phyloP scores from a whole-genome alignment of 2,797 vertebrate species.

The Alcedo atthis region DNA sequence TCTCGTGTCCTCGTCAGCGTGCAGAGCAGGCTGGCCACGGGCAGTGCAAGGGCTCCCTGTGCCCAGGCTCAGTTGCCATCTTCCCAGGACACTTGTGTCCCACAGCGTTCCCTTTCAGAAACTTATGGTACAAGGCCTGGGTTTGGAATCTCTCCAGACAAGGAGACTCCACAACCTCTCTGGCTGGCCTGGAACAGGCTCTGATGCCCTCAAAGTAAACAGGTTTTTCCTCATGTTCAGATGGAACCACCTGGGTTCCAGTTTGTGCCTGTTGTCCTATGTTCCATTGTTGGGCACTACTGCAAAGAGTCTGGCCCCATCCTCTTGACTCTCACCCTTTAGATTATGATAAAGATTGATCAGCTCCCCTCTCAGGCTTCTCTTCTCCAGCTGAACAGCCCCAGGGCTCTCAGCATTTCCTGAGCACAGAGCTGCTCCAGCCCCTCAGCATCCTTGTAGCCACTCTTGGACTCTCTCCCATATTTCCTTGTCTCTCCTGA shows the following conservation, averaged over 20 bases:
- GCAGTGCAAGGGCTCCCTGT: neutral
- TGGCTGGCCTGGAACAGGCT: neutral
- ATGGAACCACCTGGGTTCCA: neutral
- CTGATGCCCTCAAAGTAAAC: neutral
- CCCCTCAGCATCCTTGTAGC: too few species aligned
- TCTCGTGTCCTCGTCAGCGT: neutral
- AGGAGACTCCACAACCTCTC: neutral
- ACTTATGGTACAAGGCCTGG: too few species aligned
- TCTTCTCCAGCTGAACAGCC: too few species aligned
- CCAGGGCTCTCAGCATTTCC: too few species aligned
- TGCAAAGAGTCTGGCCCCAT: neutral
- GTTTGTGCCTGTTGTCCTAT: neutral
- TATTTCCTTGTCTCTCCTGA: too few species aligned
- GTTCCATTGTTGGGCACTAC: neutral
- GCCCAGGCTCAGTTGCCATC: rapidly evolving
- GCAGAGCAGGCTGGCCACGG: slow-evolving; percentile 12
- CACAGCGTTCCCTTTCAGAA: too few species aligned
- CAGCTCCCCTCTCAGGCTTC: too few species aligned
- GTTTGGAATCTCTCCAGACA: neutral
- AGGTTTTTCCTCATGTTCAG: too few species aligned
- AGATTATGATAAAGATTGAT: too few species aligned
- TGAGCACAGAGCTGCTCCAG: too few species aligned
- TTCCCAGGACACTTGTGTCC: neutral
- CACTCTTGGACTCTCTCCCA: too few species aligned
- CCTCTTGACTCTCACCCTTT: neutral